Evolutionary conservation across 2,113 vertebrate species (phyloP).

Genomic region (Pagrus major): DNA sequence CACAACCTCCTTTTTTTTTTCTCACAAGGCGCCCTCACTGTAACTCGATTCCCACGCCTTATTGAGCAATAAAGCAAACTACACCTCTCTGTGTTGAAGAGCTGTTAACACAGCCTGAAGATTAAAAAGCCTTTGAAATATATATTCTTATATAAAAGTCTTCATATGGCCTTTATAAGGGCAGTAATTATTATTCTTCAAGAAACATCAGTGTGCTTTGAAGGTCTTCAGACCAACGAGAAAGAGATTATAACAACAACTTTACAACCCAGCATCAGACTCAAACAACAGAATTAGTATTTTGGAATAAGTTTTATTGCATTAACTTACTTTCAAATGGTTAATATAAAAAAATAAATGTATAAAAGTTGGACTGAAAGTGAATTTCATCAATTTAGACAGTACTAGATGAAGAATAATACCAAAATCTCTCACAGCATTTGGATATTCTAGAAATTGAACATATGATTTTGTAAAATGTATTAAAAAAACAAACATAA

Average conservation of each 20-base stretch:
- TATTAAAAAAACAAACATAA: neutral
- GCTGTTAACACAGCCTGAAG: slow-evolving; percentile 9
- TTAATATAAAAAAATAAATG: slow-evolving; percentile 32
- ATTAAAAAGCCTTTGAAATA: neutral
- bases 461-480: neutral
- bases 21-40: slow-evolving; percentile 39
- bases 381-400: neutral
- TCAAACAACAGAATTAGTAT: neutral
- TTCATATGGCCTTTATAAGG: neutral
- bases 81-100: slow-evolving; percentile 18
- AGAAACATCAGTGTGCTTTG: neutral
- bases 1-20: slow-evolving; percentile 21
- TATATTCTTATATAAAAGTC: neutral
- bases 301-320: slow-evolving; percentile 45
- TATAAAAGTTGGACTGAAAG: slow-evolving; percentile 32
- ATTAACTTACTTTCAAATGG: slow-evolving; percentile 23
- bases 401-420: slow-evolving; percentile 14
- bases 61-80: slow-evolving; percentile 64
- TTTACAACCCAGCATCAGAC: neutral
- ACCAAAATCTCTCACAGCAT: slow-evolving; percentile 23
- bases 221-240: neutral
- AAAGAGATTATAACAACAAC: neutral
- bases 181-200: neutral
- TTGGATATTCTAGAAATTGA: slow-evolving; percentile 12
- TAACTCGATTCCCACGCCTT: slow-evolving; percentile 77